Evolutionary conservation across 30 jellyfish, hydroid and myxozoan species (phyloP).

Genomic region (Rhopilema esculentum): DNA sequence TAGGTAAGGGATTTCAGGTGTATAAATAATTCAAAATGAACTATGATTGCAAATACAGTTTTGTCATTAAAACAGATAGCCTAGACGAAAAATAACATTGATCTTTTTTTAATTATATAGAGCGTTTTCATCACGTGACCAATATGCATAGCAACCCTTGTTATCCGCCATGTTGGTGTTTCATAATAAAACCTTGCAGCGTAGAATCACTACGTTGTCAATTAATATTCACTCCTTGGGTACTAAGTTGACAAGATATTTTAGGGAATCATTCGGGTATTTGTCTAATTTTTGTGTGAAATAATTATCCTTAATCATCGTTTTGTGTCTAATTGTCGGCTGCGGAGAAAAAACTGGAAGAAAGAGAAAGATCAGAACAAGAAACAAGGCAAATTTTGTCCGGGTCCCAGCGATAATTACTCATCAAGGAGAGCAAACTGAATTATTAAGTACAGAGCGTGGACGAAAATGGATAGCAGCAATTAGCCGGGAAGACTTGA

Average conservation of each 20-base stretch:
- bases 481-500: conserved; percentile 49
- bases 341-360: conserved; percentile 25
- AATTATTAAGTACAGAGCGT: conserved; percentile 26
- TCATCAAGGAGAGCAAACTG: conserved; percentile 53
- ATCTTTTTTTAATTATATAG: too few species aligned
- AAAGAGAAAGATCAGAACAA: conserved; percentile 18
- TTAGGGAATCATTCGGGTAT: neutral
- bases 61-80: too few species aligned
- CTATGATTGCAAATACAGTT: too few species aligned
- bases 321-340: conserved; percentile 24
- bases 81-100: too few species aligned
- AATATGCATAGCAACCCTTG: conserved; percentile 25
- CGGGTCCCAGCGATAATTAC: conserved; percentile 52
- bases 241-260: neutral
- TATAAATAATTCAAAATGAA: too few species aligned
- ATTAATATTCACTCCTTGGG: neutral
- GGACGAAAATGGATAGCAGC: conserved; percentile 48
- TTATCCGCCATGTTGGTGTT: conserved; percentile 38
- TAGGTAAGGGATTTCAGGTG: too few species aligned
- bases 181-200: conserved; percentile 10
- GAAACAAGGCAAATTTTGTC: conserved; percentile 13
- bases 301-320: neutral
- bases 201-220: conserved; percentile 3
- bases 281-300: too few species aligned
- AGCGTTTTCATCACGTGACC: conserved; percentile 11